These are phyloP conservation scores for Phocoena sinus DNA, from an alignment of 2,113 vertebrate species.

Conservation along the genomic window DNA sequence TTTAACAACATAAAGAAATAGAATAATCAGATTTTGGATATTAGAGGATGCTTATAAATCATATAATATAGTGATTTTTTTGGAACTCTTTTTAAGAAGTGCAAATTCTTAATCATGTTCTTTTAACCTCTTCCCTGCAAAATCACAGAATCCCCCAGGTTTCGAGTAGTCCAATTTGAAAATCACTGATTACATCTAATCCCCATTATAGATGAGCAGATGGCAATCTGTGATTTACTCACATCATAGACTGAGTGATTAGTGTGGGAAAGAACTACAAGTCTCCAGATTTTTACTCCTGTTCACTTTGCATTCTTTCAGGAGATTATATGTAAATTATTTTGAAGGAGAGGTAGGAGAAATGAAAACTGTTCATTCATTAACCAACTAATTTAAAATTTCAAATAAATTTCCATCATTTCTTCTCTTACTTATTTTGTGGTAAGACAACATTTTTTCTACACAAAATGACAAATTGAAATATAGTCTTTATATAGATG, in stretches of 20 bases:
- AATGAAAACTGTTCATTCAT: background rate
- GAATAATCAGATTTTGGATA: background rate
- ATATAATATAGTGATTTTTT: background rate
- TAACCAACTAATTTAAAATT: background rate
- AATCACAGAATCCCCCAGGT: background rate
- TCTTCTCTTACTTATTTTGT: conserved; percentile 11
- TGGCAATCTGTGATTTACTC: background rate
- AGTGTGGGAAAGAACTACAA: background rate
- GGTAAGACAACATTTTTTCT: background rate
- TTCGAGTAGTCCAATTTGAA: background rate
- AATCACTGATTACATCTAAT: background rate
- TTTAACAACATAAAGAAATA: conserved; percentile 11
- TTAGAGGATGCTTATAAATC: conserved; percentile 4
- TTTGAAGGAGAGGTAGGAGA: conserved; percentile 27
- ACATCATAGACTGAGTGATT: background rate
- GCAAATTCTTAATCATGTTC: background rate
- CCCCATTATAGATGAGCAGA: background rate
- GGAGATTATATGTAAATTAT: conserved; percentile 6
- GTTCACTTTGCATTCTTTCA: background rate
- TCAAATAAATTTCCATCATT: background rate
- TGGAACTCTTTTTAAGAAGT: background rate
- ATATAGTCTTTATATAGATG: background rate
- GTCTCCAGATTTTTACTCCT: background rate
- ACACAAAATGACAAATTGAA: background rate
- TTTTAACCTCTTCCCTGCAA: background rate